A percentile compares a stretch with the other conserved stretches of the same genome.
Evolutionary conservation across 2,113 vertebrate genomes (phyloP).

Genomic region (Ctenomys sociabilis): DNA sequence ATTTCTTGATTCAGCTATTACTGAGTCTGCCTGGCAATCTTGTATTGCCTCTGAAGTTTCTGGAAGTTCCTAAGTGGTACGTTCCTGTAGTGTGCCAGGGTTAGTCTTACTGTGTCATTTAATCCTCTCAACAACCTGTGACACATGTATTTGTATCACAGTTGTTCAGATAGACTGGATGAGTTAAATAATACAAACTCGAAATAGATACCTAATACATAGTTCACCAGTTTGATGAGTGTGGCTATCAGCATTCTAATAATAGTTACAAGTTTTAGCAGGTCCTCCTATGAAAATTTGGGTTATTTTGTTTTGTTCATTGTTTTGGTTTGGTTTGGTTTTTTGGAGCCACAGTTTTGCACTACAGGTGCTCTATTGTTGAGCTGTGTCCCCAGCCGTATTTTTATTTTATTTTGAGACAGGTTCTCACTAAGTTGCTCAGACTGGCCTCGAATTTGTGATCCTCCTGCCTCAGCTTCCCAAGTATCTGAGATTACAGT

Average conservation of each 20-base stretch:
- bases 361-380: neutral
- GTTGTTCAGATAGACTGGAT: neutral
- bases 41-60: neutral
- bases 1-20: neutral
- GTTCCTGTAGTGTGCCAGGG: neutral
- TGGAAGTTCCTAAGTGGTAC: neutral
- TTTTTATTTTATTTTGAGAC: neutral
- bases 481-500: neutral
- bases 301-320: neutral
- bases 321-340: neutral
- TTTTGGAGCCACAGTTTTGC: neutral
- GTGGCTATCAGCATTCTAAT: neutral
- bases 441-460: neutral
- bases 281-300: neutral
- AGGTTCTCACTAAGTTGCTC: neutral
- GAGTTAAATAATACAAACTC: neutral
- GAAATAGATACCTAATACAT: neutral
- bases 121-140: neutral
- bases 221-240: slow-evolving; percentile 6
- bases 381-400: neutral
- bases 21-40: neutral
- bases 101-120: neutral
- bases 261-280: slow-evolving; percentile 1
- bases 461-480: neutral
- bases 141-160: neutral